Evolutionary conservation across 2,113 vertebrate species (phyloP).

Genomic region (Saccopteryx bilineata): DNA sequence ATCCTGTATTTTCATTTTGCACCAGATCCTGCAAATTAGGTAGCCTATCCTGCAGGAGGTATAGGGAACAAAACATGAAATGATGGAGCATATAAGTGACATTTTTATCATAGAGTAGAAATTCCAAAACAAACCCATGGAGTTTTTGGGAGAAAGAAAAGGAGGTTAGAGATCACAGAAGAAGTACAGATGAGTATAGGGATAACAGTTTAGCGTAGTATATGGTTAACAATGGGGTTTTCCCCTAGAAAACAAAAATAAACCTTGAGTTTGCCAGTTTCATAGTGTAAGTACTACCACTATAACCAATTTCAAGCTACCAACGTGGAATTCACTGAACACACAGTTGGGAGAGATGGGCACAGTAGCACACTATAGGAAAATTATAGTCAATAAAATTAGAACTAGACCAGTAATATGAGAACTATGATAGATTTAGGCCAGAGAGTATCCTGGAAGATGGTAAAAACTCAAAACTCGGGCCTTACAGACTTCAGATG

Average conservation of each 20-base stretch:
- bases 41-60: neutral
- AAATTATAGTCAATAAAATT: neutral
- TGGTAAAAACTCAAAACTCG: neutral
- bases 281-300: neutral
- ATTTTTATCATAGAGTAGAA: conserved; percentile 31
- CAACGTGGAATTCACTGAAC: neutral
- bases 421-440: neutral
- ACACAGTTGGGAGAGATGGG: neutral
- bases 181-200: conserved; percentile 4
- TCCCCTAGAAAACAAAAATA: neutral
- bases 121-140: neutral
- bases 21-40: neutral
- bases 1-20: conserved; percentile 44
- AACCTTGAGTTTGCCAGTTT: neutral
- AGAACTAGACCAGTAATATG: neutral
- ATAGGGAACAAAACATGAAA: conserved; percentile 23
- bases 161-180: neutral
- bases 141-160: conserved; percentile 35
- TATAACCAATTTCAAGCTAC: neutral
- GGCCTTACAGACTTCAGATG: neutral
- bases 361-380: neutral
- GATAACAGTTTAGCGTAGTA: neutral
- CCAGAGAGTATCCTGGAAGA: neutral
- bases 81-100: neutral
- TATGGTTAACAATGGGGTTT: neutral